Base-by-base conservation (phyloP, 2,888 invertebrate species). In the Elysia crispata region DNA sequence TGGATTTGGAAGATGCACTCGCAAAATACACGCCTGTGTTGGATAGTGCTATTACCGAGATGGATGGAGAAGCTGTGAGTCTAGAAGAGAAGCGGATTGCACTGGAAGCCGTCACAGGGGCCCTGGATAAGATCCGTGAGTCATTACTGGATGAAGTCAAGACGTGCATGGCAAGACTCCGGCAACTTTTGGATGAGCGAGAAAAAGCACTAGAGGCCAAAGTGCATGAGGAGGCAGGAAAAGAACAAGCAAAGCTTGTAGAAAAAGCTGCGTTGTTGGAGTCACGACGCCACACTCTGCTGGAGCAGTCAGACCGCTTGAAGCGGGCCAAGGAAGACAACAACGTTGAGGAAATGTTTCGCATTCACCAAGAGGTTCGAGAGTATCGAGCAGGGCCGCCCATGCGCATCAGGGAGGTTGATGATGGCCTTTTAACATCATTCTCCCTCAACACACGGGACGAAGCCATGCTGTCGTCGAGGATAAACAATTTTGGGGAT, bases 11-110 rank as follows among this genome's bases (percentile, higher is more conserved):
- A n/a, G 85, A 85, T 28, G 89, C 89, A 3, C 64, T 85, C 70
- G 77, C 86, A 50, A 89, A 87, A 75, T 89, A 89, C 82, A 81
- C 76, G 3, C 88, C 88, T 1, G 83, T 85, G n/a, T 76, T 90
- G 31, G 88, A 88, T 30, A 83, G 75, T 70, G 87, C 88, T 20
- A 82, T 87, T 30, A 73, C 82, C 1, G 87, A 86, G 60, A 85
- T 89, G 86, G 85, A 86, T 57, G 82, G 85, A 0, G 89, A 90
- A 73, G 83, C 81, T 11, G 78, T 82, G 5, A 64, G 77, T 1
- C 76, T 90, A 62, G 82, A 83, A 5, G 87, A 86, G 33, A 87
- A 87, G 81, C 84, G 85, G 33, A 76, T 79, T 13, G 84, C 85
- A 5, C 81, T 88, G 66, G 87, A 86, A 76, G 82, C 82, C 33